Evolutionary conservation across 2,797 vertebrate genomes (phyloP), one percentile per base, ranked within the genome.

Genomic region (Artibeus lituratus): DNA sequence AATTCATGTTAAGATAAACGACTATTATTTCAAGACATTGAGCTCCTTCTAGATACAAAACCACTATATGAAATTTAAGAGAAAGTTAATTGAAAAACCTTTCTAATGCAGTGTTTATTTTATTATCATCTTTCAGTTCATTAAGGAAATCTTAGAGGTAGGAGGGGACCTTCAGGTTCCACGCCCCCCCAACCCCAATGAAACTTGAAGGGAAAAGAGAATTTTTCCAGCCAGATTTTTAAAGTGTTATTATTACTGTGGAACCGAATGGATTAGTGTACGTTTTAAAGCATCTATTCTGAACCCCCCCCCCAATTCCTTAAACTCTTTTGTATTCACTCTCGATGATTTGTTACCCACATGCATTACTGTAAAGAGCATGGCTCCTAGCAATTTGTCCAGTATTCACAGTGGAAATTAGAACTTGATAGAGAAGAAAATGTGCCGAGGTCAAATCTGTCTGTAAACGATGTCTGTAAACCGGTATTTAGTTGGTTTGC

Each of bases 51-150:
- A 42, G 51, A 14, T 59, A 44, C 42, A 59, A 93, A 84, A 55
- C 10, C 35, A 77, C 26, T 26, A 77, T 57, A 82, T 18, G 55
- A 81, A 81, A 82, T 59, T 29, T 55, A 74, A 84, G 29, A 90
- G 5, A 69, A 88, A 21, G 86, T 89, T 65, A 70, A 94, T 62
- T 73, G 81, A 3, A 62, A 77, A 88, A 3, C 24, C 10, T 76
- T 88, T 95, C 22, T 32, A 92, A 96, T 80, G 10, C 57, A 73
- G 5, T 15, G 9, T 14, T 89, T 86, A 67, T 83, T 92, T 76
- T 86, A 73, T 70, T 92, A 32, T 53, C 18, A 87, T 24, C 26
- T 69, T 86, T 22, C 69, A 42, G 26, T 32, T 94, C 80, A 89
- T 53, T 42, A 69, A 73, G 26, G 53, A 69, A 88, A 90, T 84